Evolutionary conservation across 2,888 invertebrate species (phyloP).

Genomic region (Amblyteles armatorius): DNA sequence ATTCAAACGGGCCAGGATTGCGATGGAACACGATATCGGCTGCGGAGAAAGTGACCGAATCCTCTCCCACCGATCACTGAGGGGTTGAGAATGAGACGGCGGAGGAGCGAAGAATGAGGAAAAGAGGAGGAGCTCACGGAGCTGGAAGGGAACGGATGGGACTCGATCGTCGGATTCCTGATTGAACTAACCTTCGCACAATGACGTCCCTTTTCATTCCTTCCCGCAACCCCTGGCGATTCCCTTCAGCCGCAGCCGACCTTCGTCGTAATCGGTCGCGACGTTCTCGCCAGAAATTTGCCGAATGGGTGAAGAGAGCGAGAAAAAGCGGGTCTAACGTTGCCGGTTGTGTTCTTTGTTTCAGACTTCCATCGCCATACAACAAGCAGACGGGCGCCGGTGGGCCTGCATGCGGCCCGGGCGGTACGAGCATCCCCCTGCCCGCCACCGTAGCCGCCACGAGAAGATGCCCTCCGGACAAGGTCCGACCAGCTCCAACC

Average conservation of each 20-base stretch:
- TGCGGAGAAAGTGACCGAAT: constrained; percentile 7
- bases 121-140: neutral
- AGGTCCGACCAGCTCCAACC: constrained; percentile 90
- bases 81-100: constrained; percentile 37
- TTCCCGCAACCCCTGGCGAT: neutral
- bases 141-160: constrained; percentile 15
- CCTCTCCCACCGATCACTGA: constrained; percentile 47
- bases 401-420: constrained; percentile 85
- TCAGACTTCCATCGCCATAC: constrained; percentile 82
- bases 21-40: constrained; percentile 11
- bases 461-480: constrained; percentile 92
- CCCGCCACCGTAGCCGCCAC: constrained; percentile 92
- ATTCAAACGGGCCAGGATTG: constrained; percentile 37
- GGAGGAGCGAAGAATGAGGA: neutral
- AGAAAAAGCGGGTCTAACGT: constrained; percentile 24
- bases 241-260: neutral
- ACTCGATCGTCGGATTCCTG: constrained; percentile 12
- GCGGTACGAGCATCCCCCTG: constrained; percentile 91
- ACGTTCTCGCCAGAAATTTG: constrained; percentile 4
- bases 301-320: neutral
- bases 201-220: constrained; percentile 10
- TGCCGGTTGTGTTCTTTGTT: constrained; percentile 69
- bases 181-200: constrained; percentile 32
- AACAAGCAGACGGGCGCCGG: constrained; percentile 86
- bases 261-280: constrained; percentile 30